Base-by-base conservation (phyloP, 2,113 vertebrate species). In the Megaceryle maxima region DNA sequence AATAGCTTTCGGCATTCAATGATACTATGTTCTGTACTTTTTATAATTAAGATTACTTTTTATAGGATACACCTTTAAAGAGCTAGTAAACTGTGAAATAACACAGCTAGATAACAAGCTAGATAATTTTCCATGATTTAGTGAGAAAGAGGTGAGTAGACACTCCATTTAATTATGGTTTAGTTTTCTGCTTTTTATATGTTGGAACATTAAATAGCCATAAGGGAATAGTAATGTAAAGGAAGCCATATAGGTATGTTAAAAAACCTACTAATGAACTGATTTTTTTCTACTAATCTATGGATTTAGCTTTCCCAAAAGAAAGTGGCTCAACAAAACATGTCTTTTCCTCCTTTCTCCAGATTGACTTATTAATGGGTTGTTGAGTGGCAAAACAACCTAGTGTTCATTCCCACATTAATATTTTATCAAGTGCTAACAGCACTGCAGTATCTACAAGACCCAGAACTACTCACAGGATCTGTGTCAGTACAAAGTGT, bases 401-500 rank as follows among this genome's bases (percentile, higher is more conserved):
- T 83, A 37, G 26, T 63, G 43, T 69, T 96, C 53, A 6, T 96
- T 94, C 41, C 44, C 78, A 87, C 46, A 74, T 43, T 93, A 92
- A 91, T 84, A 79, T 81, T 91, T 92, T 81, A 95, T 94, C 78
- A 92, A 84, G 87, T 75, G 83, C 60, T 69, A 95, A 87, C 69
- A 88, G 85, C 60, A 72, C 80, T 85, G 43, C 51, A 55, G 64
- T 56, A 73, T 67, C 66, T 70, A 33, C 44, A 70, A 44, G 74
- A 88, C 84, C 18, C 66, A 84, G 28, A 88, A 63, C 76, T 72
- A 35, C 53, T 89, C 56, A 70, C 21, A 88, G 87, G 37, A 91
- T 22, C 25, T 79, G 44, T 87, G 51, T 66, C 69, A 62, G 48
- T 82, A 70, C n/a, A 63, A 92, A 68, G 60, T 62, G 69, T 50